Conservation (phyloP, 2,797 vertebrate species). For the Myiotriccus ornatus region DNA sequence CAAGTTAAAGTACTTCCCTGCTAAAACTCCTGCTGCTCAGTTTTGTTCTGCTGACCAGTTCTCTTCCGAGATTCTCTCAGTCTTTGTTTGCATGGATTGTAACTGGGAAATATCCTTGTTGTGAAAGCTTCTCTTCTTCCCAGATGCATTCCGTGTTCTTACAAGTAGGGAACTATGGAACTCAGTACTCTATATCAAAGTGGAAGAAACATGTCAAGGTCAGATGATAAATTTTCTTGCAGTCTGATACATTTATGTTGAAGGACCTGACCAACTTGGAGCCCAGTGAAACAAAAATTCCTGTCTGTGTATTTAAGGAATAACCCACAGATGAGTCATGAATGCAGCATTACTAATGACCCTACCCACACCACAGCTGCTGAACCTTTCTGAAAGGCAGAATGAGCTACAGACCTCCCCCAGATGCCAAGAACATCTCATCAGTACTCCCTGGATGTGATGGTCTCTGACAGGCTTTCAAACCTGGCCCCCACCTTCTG, state of each 20-base stretch:
- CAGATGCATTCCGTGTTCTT: not conserved
- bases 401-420: constrained; percentile 30
- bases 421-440: constrained; percentile 22
- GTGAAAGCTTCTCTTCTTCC: not conserved
- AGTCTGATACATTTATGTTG: not conserved
- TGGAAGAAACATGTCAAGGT: not conserved
- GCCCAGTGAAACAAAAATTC: constrained; percentile 13
- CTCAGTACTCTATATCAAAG: not conserved
- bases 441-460: not conserved
- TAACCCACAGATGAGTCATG: constrained; percentile 58
- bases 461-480: constrained; percentile 9
- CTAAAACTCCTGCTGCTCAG: not conserved
- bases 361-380: constrained; percentile 58
- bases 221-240: not conserved
- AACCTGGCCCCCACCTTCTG: not conserved
- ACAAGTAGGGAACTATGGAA: not conserved
- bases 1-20: not conserved
- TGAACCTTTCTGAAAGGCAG: constrained; percentile 40
- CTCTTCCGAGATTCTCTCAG: not conserved
- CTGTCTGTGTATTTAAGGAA: constrained; percentile 41
- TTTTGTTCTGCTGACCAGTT: not conserved
- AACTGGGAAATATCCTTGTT: not conserved
- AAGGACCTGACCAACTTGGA: not conserved
- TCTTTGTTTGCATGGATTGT: not conserved
- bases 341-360: constrained; percentile 62